Evolutionary conservation across 2,888 invertebrate genomes (phyloP).

Genomic region (Hofmannophila pseudospretella): DNA sequence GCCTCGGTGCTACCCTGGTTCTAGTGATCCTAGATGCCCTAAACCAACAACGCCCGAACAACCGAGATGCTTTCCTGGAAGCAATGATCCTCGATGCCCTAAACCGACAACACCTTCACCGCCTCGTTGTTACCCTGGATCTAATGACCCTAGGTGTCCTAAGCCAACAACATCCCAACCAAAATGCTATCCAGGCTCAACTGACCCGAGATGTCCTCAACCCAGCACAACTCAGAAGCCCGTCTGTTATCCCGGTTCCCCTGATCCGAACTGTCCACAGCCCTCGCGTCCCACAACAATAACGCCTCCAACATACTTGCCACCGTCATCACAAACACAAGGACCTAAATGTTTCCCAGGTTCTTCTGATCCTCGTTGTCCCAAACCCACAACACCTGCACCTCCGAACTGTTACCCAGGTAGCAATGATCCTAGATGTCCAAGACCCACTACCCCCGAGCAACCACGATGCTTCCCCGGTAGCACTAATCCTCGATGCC

Average conservation of each 20-base stretch:
- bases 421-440: slow-evolving; percentile 33
- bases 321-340: slow-evolving; percentile 17
- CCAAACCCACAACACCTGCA: slow-evolving; percentile 17
- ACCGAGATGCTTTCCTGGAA: slow-evolving; percentile 23
- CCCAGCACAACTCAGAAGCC: slow-evolving; percentile 19
- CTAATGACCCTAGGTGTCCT: slow-evolving; percentile 28
- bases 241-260: slow-evolving; percentile 32
- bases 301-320: slow-evolving; percentile 22
- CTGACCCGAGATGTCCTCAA: slow-evolving; percentile 30
- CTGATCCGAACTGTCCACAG: slow-evolving; percentile 32
- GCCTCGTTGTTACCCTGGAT: slow-evolving; percentile 19
- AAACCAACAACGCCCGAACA: slow-evolving; percentile 26
- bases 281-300: slow-evolving; percentile 24
- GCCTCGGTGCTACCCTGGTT: slow-evolving; percentile 31
- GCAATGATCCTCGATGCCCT: slow-evolving; percentile 34
- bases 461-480: slow-evolving; percentile 21
- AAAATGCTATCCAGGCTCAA: slow-evolving; percentile 33
- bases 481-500: slow-evolving; percentile 21
- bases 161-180: slow-evolving; percentile 19
- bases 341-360: slow-evolving; percentile 33
- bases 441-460: slow-evolving; percentile 25
- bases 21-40: slow-evolving; percentile 38
- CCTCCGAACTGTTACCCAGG: slow-evolving; percentile 29
- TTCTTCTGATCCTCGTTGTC: slow-evolving; percentile 25
- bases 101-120: slow-evolving; percentile 13